phyloP scores from a whole-genome alignment of 1,140 invertebrate genomes.

The Panagrolaimus sp. region DNA sequence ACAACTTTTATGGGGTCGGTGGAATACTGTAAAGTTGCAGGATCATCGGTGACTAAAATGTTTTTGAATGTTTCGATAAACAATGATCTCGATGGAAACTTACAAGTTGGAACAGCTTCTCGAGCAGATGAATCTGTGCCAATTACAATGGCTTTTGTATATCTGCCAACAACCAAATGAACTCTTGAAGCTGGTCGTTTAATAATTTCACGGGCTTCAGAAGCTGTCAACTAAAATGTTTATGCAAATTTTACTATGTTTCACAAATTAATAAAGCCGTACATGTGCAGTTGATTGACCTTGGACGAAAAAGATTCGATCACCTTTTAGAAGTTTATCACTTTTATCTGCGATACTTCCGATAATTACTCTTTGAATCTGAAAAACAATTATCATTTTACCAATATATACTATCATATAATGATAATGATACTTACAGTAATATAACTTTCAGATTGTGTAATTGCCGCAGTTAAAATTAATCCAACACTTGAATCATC shows the following conservation, averaged over 20 bases:
- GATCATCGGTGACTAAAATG: conserved; percentile 26
- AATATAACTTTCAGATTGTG: neutral
- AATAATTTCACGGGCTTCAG: conserved; percentile 24
- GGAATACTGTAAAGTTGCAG: conserved; percentile 23
- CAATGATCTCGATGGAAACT: neutral
- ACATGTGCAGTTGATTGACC: conserved; percentile 18
- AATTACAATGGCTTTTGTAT: neutral
- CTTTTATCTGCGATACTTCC: conserved; percentile 29
- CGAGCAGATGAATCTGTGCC: neutral
- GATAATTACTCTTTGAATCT: conserved; percentile 30
- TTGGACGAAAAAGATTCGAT: conserved; percentile 30
- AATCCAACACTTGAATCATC: conserved; percentile 31
- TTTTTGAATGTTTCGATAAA: neutral
- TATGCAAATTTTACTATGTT: too few species aligned
- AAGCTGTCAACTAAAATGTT: conserved; percentile 6
- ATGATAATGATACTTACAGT: neutral
- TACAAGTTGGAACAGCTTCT: conserved; percentile 3
- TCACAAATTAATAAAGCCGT: too few species aligned
- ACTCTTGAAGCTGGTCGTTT: conserved; percentile 18
- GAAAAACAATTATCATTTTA: neutral
- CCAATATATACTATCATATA: too few species aligned
- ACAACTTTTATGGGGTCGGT: conserved; percentile 21
- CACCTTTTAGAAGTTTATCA: conserved; percentile 21
- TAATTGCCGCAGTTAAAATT: conserved; percentile 17
- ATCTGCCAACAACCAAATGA: conserved; percentile 20